Base-by-base conservation (phyloP, 2,797 vertebrate genomes). In the Cottoperca gobio region DNA sequence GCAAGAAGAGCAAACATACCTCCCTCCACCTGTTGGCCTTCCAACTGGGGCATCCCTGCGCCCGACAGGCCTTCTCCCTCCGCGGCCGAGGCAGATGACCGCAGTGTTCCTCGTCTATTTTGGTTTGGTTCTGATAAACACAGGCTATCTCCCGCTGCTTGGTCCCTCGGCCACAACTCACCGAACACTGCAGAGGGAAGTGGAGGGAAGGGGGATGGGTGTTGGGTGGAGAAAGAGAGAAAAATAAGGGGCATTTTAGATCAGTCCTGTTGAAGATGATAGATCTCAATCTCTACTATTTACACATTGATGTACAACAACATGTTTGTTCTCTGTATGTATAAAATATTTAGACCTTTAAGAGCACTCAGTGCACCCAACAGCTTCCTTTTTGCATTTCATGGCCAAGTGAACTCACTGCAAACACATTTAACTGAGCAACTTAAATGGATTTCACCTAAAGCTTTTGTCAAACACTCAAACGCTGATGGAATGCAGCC, bases 81-180 rank as follows among this genome's bases (percentile, higher is more conserved):
- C 85, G 95, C 46, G 97, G 98, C 53, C 91, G 96, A 63, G 80
- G 91, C 76, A 96, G 93, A 81, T 96, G 95, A 70, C 89, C 86
- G 73, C 98, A 99, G 46, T 89, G 87, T 45, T 90, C 87, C 31
- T 97, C 96, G 70, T 94, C 94, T 76, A 95, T 87, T 90, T 93
- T 91, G 28, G 69, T 89, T 81, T 95, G 95, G 75, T 95, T 94
- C 69, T 88, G 93, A 76, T 95, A 89, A 78, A 95, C 75, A 61
- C 98, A 99, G 82, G 91, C 63, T 13, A 98, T 90, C 53, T 97
- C 95, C 23, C 97, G 95, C 71, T 95, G 90, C 88, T 97, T 98
- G 86, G 93, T 92, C 55, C 98, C 98, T 62, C 94, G 96, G 31
- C 97, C 98, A 89, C 98, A 99, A 72, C 95, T 96, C 85, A 96